Base-by-base conservation (phyloP, 2,797 vertebrate species). In the Varecia variegata region DNA sequence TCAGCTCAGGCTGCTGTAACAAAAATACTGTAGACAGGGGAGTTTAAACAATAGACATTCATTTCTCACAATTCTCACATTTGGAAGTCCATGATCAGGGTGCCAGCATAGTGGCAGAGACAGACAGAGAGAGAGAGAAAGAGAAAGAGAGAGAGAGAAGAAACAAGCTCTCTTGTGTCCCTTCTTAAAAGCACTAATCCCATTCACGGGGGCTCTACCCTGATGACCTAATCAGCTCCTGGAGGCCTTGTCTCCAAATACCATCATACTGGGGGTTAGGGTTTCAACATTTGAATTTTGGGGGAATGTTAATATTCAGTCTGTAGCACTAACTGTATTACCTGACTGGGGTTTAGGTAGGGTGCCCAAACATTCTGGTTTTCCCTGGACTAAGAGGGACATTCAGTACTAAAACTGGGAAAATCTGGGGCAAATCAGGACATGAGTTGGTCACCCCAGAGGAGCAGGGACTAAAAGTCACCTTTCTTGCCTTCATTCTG, bases 61-160 rank as follows among this genome's bases (percentile, higher is more conserved):
- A 2, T 45, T 45, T 47, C 67, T 70, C 35, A 38, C 20, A 56
- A 74, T 25, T 80, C 30, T 68, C 35, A 38, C 56, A 35, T 10
- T 62, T 68, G 62, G 6, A 79, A 15, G 20, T 45, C 12, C 21
- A 13, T n/a, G 30, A 65, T 65, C 14, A 10, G 5, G 23, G 40
- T 9, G 0, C 45, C 0, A 5, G 45, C 17, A 6, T 21, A 11
- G 2, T 7, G 60, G 60, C 6, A 38, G 32, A 67, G n/a, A 45
- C 43, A 35, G 0, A 10, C n/a, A n/a, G 7, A 10, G 62, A 67
- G 7, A 35, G 32, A n/a, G 17, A 35, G 62, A 67, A 7, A n/a
- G 32, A 20, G 9, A 60, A 25, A 58, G 56, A 67, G 32, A 65
- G 62, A 65, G 62, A 65, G 30, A 4, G 20, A 21, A 5, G 10